Conservation (phyloP, 2,888 invertebrate genomes). For the Oscheius sp. region DNA sequence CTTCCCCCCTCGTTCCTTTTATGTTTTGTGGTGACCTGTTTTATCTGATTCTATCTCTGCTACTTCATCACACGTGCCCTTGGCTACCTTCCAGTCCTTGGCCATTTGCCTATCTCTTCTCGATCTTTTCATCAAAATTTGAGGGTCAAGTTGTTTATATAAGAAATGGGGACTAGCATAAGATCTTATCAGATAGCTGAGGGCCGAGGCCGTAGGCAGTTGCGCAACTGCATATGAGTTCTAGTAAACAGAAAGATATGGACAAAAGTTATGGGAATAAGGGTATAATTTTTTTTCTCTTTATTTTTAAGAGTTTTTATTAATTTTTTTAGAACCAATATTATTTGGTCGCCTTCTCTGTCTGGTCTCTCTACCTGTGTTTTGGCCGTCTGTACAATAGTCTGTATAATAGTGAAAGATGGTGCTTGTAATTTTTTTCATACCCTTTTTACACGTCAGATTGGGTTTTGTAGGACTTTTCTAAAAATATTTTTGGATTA, state of each 20-base stretch:
- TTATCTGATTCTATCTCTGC: too few species aligned
- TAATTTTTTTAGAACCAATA: not conserved
- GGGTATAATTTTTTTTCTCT: too few species aligned
- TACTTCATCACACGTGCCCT: too few species aligned
- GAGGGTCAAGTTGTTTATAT: conserved; percentile 18
- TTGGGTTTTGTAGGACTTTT: too few species aligned
- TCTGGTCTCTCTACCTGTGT: not conserved
- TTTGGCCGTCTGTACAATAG: too few species aligned
- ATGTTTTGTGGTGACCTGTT: too few species aligned
- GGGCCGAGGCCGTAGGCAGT: conserved; percentile 28
- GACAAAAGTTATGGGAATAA: not conserved
- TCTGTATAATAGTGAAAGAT: too few species aligned
- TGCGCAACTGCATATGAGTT: conserved; percentile 18
- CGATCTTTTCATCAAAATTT: not conserved
- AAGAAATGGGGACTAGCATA: too few species aligned
- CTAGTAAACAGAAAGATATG: conserved; percentile 10
- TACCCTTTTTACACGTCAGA: too few species aligned
- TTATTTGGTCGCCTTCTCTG: too few species aligned
- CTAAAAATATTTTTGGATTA: too few species aligned
- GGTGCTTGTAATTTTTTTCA: not conserved
- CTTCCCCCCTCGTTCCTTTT: not conserved
- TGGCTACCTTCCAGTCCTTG: too few species aligned
- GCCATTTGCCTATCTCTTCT: not conserved
- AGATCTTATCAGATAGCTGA: conserved; percentile 25
- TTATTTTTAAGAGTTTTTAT: not conserved